Percentiles rank a stretch among this genome's conserved stretches.
Conservation (phyloP, 1,140 invertebrate species). For the Tenebrio molitor region DNA sequence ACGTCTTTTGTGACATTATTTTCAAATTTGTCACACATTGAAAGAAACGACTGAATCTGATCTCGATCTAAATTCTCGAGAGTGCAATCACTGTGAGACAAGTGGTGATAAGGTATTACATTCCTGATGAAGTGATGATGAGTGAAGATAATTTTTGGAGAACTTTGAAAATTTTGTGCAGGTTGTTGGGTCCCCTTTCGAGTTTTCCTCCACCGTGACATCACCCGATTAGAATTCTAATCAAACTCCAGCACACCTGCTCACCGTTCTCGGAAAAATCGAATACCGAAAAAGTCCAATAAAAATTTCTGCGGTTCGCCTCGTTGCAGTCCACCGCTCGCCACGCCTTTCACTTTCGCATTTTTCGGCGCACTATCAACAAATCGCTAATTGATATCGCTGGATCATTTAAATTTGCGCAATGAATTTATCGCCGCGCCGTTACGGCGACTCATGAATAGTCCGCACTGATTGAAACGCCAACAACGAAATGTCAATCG, state of each 20-base stretch:
- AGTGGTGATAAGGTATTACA: too few species aligned
- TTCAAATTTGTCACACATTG: too few species aligned
- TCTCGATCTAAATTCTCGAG: too few species aligned
- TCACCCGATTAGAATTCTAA: not conserved
- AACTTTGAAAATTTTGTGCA: too few species aligned
- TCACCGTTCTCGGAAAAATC: not conserved
- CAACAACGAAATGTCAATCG: conserved; percentile 3
- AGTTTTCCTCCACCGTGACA: not conserved
- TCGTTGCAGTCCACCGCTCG: conserved; percentile 1
- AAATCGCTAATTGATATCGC: not conserved
- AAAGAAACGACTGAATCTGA: too few species aligned
- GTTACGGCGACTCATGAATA: not conserved
- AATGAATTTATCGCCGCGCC: not conserved
- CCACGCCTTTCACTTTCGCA: conserved; percentile 27
- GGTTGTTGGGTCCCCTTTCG: too few species aligned
- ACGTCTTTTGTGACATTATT: too few species aligned
- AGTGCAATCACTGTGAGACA: too few species aligned
- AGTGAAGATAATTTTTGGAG: too few species aligned
- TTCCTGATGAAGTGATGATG: too few species aligned
- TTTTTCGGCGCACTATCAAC: conserved; percentile 1
- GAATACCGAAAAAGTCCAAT: not conserved
- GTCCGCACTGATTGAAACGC: not conserved
- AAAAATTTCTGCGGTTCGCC: not conserved
- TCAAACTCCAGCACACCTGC: not conserved
- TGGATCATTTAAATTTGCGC: conserved; percentile 9